phyloP scores from a whole-genome alignment of 2,113 vertebrate genomes.

The Setophaga kirtlandii region DNA sequence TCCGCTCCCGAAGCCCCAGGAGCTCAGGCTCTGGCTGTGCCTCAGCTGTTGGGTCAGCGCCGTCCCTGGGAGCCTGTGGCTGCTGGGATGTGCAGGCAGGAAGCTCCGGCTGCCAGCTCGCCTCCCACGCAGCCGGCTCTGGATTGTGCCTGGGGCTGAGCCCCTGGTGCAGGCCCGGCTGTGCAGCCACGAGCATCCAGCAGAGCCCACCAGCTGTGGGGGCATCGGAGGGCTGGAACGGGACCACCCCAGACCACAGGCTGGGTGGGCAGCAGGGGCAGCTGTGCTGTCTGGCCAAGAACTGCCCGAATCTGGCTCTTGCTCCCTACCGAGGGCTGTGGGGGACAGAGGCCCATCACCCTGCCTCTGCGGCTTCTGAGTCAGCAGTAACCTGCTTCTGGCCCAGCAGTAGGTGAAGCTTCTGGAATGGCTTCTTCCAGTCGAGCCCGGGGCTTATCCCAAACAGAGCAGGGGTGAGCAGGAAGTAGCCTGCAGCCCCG shows the following conservation, averaged over 20 bases:
- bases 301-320: neutral
- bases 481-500: neutral
- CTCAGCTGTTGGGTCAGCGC: neutral
- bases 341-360: neutral
- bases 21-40: neutral
- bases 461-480: neutral
- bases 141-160: neutral
- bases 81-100: neutral
- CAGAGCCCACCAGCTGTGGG: neutral
- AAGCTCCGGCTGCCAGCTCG: neutral
- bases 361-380: accelerated
- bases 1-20: neutral
- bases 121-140: neutral
- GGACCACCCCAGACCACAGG: neutral
- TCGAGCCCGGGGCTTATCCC: neutral
- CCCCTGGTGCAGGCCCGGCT: neutral
- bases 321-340: neutral
- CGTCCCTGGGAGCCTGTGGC: neutral
- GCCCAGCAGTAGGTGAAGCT: neutral
- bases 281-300: neutral
- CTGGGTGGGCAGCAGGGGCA: neutral
- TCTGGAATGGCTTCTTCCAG: neutral
- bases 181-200: neutral
- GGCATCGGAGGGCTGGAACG: accelerated
- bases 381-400: neutral